phyloP scores from a whole-genome alignment of 2,113 vertebrate species.

The Alosa alosa region DNA sequence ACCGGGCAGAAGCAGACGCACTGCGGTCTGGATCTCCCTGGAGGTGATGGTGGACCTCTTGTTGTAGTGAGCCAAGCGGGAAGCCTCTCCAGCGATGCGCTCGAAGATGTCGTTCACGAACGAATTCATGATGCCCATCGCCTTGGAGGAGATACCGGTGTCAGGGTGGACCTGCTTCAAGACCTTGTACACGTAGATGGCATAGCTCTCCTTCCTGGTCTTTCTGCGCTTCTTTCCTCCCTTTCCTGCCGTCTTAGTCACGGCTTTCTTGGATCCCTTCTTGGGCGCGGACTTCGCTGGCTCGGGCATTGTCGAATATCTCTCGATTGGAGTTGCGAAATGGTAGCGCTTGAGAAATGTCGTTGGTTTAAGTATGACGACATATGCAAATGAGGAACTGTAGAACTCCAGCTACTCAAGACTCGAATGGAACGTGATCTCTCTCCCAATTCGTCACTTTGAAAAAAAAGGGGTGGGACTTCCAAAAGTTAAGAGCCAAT shows the following conservation, averaged over 20 bases:
- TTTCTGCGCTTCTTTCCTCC: conserved; percentile 25
- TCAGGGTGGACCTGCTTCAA: conserved; percentile 75
- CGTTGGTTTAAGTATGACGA: background rate
- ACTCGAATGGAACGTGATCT: background rate
- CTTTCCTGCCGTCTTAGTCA: conserved; percentile 17
- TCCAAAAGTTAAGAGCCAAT: background rate
- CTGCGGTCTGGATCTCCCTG: conserved; percentile 73
- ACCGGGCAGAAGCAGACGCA: conserved; percentile 45
- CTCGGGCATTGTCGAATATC: background rate
- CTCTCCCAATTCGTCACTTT: background rate
- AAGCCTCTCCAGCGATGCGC: conserved; percentile 27
- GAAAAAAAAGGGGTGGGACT: background rate
- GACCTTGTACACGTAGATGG: conserved; percentile 69
- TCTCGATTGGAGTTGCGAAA: no score
- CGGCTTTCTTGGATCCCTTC: conserved; percentile 23
- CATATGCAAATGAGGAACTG: background rate
- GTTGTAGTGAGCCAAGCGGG: conserved; percentile 51
- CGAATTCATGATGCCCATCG: conserved; percentile 35
- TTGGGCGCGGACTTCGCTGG: background rate
- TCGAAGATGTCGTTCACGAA: conserved; percentile 30
- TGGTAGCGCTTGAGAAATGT: no score
- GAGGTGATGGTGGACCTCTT: conserved; percentile 51
- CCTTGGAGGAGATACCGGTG: conserved; percentile 70
- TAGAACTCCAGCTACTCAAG: background rate
- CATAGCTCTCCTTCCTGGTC: conserved; percentile 70